Percentiles rank a stretch among this genome's conserved stretches.
These are phyloP conservation scores for Leptosomus discolor DNA, from an alignment of 2,113 vertebrate species.

Conservation along the genomic window DNA sequence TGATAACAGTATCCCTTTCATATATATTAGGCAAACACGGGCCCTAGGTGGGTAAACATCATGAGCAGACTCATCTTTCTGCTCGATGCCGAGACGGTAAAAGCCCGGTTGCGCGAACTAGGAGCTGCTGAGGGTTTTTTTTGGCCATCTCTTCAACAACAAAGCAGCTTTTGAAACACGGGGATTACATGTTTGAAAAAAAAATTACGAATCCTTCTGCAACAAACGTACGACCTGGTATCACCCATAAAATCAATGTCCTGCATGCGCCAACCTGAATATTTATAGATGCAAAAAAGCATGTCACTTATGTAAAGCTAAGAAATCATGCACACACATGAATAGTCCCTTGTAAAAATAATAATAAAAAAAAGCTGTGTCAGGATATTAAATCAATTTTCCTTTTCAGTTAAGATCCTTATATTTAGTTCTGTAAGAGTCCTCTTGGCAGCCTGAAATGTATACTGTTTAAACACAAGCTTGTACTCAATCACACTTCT, in stretches of 20 bases:
- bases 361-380: not conserved
- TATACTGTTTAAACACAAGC: conserved; percentile 55
- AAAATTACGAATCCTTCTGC: not conserved
- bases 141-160: not conserved
- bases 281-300: not conserved
- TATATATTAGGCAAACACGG: conserved; percentile 24
- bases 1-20: conserved; percentile 56
- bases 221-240: not conserved
- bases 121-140: not conserved
- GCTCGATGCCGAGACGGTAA: not conserved
- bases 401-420: conserved; percentile 26
- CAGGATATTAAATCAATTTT: conserved; percentile 32
- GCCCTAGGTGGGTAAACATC: conserved; percentile 56
- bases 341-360: conserved; percentile 14
- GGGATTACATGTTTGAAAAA: not conserved
- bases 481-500: conserved; percentile 23
- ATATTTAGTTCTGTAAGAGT: not conserved
- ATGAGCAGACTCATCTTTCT: conserved; percentile 23
- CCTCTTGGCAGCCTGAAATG: conserved; percentile 20
- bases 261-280: not conserved
- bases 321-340: not conserved
- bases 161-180: conserved; percentile 49
- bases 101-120: not conserved
- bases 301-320: not conserved
- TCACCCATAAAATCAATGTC: not conserved